Evolutionary conservation across 2,797 vertebrate genomes (phyloP), one percentile per base, ranked within the genome.

Genomic region (Acrossocheilus wenchowensis): DNA sequence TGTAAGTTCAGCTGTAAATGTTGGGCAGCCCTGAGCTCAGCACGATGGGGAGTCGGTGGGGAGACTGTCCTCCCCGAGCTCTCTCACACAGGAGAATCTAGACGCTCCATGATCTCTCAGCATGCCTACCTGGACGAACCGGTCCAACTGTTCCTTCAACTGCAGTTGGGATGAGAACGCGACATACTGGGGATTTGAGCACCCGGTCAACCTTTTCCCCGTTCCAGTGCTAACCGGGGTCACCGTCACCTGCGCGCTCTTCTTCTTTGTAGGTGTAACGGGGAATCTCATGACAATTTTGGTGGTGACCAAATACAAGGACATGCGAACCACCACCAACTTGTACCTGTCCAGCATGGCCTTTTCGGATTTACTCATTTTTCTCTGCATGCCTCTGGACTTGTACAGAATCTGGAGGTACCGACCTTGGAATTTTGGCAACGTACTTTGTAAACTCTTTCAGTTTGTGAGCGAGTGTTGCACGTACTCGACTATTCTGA

Each of bases 341-440:
- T 93, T 99, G 75, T 99, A 99, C 94, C 94, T 99, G 89, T 98
- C 97, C 89, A 99, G 98, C 94, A 98, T 99, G 98, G 98, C 98
- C 6, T 96, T 98, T 69, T 99, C 98, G 0, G 98, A 99, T 94
- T 93, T 99, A 77, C 95, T 99, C 54, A 98, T 99, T 90, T 99
- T 99, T 89, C 93, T 99, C 72, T 99, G 98, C 87, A 97, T 99
- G 98, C 98, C 98, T 0, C 94, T 99, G 68, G 98, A 99, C 92
- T 95, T 99, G 50, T 97, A 98, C 87, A 96, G 98, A 78, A 96
- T 99, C 92, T 99, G 98, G 98, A 96, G 97, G 91, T 98, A 98
- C 94, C 93, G 97, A 73, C 98, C 98, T 62, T 99, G 98, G 98
- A 96, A 96, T 90, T 96, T 99, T 0, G 98, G 98, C 2, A 95